A percentile compares a stretch with the other conserved stretches of the same genome.
Conservation (phyloP, 1,140 invertebrate species). For the Eufriesea mexicana region DNA sequence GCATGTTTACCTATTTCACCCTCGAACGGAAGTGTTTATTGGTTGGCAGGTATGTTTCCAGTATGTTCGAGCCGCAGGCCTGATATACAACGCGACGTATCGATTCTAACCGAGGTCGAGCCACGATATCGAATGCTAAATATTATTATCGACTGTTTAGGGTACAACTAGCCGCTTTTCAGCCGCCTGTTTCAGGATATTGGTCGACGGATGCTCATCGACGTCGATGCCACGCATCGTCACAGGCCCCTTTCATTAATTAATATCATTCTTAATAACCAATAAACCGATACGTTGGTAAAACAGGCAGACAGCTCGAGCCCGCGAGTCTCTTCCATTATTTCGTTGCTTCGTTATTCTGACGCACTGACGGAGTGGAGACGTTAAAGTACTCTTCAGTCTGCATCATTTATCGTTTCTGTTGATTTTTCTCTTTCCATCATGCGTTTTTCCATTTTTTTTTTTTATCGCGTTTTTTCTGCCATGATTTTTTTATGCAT, state of each 20-base stretch:
- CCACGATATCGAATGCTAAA: conserved; percentile 57
- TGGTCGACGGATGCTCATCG: conserved; percentile 45
- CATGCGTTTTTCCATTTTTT: no score
- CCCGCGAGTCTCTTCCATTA: conserved; percentile 31
- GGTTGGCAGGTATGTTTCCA: neutral
- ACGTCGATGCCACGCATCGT: conserved; percentile 30
- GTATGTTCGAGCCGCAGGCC: conserved; percentile 42
- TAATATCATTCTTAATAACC: conserved; percentile 59
- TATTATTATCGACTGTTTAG: conserved; percentile 69
- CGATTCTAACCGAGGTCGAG: conserved; percentile 70
- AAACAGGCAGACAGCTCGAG: conserved; percentile 5
- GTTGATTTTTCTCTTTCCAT: neutral
- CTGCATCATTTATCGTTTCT: neutral
- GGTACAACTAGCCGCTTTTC: conserved; percentile 54
- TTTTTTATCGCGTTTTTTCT: neutral
- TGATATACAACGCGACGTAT: conserved; percentile 64
- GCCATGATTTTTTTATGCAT: neutral
- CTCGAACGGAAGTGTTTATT: neutral
- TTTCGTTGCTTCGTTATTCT: conserved; percentile 39
- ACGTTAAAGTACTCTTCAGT: neutral
- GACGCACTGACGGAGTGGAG: neutral
- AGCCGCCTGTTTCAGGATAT: conserved; percentile 55
- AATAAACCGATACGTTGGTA: conserved; percentile 50
- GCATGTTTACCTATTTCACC: neutral
- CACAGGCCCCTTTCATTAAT: conserved; percentile 58